These are phyloP conservation scores for Xiphias gladius DNA, from an alignment of 2,113 vertebrate genomes.

Conservation along the genomic window DNA sequence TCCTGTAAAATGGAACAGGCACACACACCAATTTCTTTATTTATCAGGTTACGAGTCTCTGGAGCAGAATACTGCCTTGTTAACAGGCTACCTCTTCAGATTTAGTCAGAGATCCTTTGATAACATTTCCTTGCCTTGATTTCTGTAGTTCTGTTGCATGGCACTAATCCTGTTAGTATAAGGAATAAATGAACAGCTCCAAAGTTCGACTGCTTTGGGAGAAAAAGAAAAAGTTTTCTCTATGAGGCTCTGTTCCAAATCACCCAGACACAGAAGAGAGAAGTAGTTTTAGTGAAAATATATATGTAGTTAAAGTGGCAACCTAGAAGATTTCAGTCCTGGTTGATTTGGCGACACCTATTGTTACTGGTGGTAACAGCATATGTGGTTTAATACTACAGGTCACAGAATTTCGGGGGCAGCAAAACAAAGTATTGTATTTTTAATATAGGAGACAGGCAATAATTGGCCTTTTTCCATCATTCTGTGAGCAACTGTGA, in stretches of 20 bases:
- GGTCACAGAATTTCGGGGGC: no score
- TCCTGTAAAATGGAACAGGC: conserved; percentile 47
- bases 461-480: no score
- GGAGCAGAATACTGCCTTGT: conserved; percentile 38
- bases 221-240: conserved; percentile 18
- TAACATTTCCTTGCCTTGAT: conserved; percentile 31
- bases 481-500: no score
- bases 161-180: conserved; percentile 44
- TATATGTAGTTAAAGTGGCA: conserved; percentile 34
- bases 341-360: no score
- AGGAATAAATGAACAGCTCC: conserved; percentile 41
- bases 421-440: no score
- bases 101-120: conserved; percentile 50
- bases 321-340: no score
- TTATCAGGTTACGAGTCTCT: conserved; percentile 59
- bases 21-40: conserved; percentile 59
- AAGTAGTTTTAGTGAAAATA: conserved; percentile 49
- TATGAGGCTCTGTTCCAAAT: conserved; percentile 49
- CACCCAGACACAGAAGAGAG: conserved; percentile 22
- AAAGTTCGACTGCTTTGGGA: conserved; percentile 13
- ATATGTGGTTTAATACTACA: no score
- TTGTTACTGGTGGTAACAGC: no score
- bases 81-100: conserved; percentile 42
- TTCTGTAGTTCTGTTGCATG: conserved; percentile 25
- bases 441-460: no score